Conservation (phyloP, 2,888 invertebrate species). For the Agelastica alni region DNA sequence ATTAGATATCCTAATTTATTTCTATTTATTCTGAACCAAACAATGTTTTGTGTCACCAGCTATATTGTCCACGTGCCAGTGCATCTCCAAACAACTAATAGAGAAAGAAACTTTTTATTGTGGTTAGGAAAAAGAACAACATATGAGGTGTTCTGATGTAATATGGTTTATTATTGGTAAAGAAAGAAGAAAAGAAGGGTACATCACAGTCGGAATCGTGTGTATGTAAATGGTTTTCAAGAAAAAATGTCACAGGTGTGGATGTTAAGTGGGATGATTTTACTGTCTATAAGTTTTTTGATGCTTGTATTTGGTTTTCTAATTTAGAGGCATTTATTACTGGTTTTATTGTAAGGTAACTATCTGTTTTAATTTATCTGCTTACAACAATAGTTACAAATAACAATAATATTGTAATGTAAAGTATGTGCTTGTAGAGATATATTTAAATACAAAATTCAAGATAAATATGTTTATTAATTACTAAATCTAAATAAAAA, state of each 20-base stretch:
- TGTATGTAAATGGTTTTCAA: neutral
- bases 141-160: neutral
- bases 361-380: neutral
- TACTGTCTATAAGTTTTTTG: neutral
- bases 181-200: neutral
- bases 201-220: neutral
- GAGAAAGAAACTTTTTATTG: neutral
- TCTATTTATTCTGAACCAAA: conserved; percentile 1
- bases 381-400: no score
- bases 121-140: neutral
- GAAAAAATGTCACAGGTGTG: conserved; percentile 6
- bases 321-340: neutral
- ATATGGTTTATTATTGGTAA: neutral
- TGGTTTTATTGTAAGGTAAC: neutral
- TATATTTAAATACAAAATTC: no score
- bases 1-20: no score
- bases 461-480: no score
- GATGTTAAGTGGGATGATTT: conserved; percentile 4
- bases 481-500: no score
- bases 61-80: conserved; percentile 1
- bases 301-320: neutral
- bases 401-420: no score
- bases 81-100: neutral
- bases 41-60: neutral
- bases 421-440: no score